A percentile compares a stretch with the other conserved stretches of the same genome.
Conservation (phyloP, 53 echinoderm and acorn worm genomes). For the Apostichopus leukothele region DNA sequence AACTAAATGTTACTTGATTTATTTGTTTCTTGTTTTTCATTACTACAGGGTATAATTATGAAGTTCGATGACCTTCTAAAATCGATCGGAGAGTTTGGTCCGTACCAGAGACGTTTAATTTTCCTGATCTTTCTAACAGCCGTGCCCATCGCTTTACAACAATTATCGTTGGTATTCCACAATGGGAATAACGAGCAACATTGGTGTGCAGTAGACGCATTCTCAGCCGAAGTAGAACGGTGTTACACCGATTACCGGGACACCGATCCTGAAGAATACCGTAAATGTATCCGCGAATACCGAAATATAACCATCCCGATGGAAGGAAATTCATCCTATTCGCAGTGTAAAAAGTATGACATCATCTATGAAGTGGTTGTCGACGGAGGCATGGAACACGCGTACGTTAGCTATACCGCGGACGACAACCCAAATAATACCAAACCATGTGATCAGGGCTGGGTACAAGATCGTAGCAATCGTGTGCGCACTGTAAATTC, state of each 20-base stretch:
- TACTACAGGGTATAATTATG: not conserved
- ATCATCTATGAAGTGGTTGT: not conserved
- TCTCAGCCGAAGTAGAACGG: not conserved
- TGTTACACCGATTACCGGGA: constrained; percentile 6
- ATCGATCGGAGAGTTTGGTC: constrained; percentile 46
- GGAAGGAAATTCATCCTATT: not conserved
- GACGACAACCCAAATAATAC: not conserved
- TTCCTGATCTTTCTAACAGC: not conserved
- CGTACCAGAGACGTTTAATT: constrained; percentile 26
- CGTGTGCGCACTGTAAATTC: constrained; percentile 7
- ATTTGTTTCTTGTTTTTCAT: too few relatives aligned
- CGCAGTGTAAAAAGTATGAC: constrained; percentile 10
- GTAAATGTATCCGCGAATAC: not conserved
- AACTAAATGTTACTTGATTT: too few relatives aligned
- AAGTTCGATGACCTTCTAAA: constrained; percentile 47
- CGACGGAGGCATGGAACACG: not conserved
- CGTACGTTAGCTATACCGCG: not conserved
- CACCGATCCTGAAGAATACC: constrained; percentile 2
- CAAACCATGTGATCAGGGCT: constrained; percentile 14
- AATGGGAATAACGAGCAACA: constrained; percentile 31
- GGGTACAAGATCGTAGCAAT: constrained; percentile 12
- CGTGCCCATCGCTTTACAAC: constrained; percentile 33
- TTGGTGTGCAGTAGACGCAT: constrained; percentile 31
- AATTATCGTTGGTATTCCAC: constrained; percentile 24
- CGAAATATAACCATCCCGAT: not conserved